Conservation (phyloP, 2,113 vertebrate species). For the Gobiocypris rarus region DNA sequence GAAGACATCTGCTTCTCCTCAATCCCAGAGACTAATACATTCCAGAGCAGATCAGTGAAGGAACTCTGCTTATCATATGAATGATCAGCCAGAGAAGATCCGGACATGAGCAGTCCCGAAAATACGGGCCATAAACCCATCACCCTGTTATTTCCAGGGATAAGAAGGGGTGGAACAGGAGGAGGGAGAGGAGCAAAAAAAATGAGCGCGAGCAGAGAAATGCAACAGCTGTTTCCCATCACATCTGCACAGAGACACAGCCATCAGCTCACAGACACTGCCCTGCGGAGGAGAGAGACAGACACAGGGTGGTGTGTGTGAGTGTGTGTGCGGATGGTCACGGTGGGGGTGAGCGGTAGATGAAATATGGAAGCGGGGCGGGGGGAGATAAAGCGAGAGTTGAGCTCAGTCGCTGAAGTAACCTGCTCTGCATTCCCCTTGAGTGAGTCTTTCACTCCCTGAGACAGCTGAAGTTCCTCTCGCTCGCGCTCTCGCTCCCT, state of each 20-base stretch:
- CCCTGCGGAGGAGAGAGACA: constrained; percentile 40
- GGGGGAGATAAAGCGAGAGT: background rate
- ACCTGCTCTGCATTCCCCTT: constrained; percentile 33
- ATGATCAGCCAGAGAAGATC: constrained; percentile 27
- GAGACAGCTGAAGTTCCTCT: constrained; percentile 41
- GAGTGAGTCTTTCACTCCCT: constrained; percentile 20
- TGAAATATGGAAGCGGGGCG: constrained; percentile 8
- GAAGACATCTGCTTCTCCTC: constrained; percentile 31
- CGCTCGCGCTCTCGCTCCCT: background rate
- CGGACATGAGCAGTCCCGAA: background rate
- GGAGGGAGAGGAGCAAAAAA: background rate
- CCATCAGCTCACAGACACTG: constrained; percentile 41
- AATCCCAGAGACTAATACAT: constrained; percentile 9
- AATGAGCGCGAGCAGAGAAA: constrained; percentile 31
- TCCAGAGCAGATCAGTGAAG: background rate
- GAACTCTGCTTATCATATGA: background rate
- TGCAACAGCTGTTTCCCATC: constrained; percentile 61
- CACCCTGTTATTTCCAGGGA: constrained; percentile 44
- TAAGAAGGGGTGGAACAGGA: background rate
- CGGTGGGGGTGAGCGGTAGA: constrained; percentile 6
- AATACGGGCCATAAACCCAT: constrained; percentile 26
- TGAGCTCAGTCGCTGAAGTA: background rate
- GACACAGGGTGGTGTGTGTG: constrained; percentile 26
- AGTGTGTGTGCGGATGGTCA: background rate
- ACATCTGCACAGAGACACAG: constrained; percentile 54